These are phyloP conservation scores for Laothoe populi DNA, from an alignment of 2,888 invertebrate species.

Conservation along the genomic window DNA sequence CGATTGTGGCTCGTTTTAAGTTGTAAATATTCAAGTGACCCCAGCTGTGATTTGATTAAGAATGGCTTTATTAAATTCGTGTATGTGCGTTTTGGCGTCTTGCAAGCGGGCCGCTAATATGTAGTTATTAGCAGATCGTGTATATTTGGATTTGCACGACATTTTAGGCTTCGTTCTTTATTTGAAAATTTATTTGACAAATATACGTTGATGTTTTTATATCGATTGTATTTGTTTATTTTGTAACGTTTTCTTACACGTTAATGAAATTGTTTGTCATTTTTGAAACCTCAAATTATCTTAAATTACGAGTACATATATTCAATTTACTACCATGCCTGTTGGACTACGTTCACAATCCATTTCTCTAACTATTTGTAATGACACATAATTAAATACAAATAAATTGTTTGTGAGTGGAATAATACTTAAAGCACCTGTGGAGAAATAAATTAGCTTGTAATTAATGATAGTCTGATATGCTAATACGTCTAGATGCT, in stretches of 20 bases:
- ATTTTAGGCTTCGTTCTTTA: slow-evolving; percentile 39
- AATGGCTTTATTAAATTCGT: slow-evolving; percentile 72
- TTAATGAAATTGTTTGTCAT: neutral
- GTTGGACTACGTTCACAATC: neutral
- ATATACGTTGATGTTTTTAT: slow-evolving; percentile 5
- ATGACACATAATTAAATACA: neutral
- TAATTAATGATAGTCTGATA: neutral
- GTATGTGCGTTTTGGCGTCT: slow-evolving; percentile 59
- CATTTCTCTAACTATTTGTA: neutral
- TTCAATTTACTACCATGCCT: neutral
- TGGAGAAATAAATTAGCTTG: neutral
- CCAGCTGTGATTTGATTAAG: slow-evolving; percentile 62
- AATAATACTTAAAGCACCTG: slow-evolving; percentile 2
- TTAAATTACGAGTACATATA: too few relatives aligned
- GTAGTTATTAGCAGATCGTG: slow-evolving; percentile 38
- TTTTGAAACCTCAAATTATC: too few relatives aligned
- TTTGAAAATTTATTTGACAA: neutral
- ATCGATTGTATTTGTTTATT: neutral
- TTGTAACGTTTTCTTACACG: neutral
- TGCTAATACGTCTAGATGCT: neutral
- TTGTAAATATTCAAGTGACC: slow-evolving; percentile 73
- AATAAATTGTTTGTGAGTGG: neutral
- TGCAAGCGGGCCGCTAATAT: slow-evolving; percentile 43
- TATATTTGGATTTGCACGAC: slow-evolving; percentile 34
- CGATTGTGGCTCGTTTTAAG: slow-evolving; percentile 65